Conservation (phyloP, 2,797 vertebrate species). For the Holocentrus rufus region DNA sequence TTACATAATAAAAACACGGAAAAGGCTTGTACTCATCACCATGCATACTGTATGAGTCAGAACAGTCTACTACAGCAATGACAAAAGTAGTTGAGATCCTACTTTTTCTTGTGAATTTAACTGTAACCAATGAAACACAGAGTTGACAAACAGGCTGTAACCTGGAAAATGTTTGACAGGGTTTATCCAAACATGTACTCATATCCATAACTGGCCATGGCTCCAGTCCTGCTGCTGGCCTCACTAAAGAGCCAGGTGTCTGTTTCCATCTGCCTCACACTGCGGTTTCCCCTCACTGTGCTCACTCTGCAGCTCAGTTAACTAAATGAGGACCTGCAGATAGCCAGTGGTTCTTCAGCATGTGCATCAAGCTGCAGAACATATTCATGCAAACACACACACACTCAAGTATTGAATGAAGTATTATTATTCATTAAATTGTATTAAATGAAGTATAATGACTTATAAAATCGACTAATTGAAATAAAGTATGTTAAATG, state of each 20-base stretch:
- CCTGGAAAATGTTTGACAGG: conserved; percentile 51
- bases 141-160: conserved; percentile 41
- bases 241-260: conserved; percentile 71
- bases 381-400: background rate
- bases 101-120: background rate
- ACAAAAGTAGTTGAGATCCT: background rate
- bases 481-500: conserved; percentile 35
- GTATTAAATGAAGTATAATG: conserved; percentile 27
- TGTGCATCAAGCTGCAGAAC: conserved; percentile 6
- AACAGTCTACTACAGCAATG: conserved; percentile 15
- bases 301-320: conserved; percentile 41
- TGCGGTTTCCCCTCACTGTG: conserved; percentile 41
- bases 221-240: conserved; percentile 58
- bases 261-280: conserved; percentile 67
- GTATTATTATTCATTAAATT: conserved; percentile 27
- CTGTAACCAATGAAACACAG: conserved; percentile 14
- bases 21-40: conserved; percentile 1
- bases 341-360: conserved; percentile 27
- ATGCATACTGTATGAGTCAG: background rate
- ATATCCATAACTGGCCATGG: conserved; percentile 58
- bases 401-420: conserved; percentile 4
- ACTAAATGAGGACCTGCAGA: conserved; percentile 37
- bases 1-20: background rate
- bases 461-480: conserved; percentile 2
- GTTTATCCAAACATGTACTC: conserved; percentile 66